Conservation (phyloP, 2,113 vertebrate genomes). For the Chinchilla lanigera region DNA sequence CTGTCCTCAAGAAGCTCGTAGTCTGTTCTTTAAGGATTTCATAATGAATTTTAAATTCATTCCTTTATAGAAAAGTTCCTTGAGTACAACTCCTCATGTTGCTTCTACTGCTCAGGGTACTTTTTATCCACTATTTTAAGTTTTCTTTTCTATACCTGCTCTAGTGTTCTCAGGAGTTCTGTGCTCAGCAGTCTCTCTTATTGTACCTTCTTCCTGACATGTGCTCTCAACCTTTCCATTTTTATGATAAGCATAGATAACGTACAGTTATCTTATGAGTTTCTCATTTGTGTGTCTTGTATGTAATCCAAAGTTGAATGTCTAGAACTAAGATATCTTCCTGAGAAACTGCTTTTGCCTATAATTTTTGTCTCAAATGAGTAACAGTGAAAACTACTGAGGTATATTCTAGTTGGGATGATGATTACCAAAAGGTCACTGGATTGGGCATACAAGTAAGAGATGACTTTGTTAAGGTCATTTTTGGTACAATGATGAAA, state of each 20-base stretch:
- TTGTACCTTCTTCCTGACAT: background rate
- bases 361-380: background rate
- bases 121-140: background rate
- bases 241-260: constrained; percentile 29
- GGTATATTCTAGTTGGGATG: background rate
- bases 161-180: background rate
- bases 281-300: background rate
- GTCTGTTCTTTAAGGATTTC: constrained; percentile 21
- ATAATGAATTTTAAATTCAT: background rate
- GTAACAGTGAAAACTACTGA: background rate
- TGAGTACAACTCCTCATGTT: background rate
- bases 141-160: background rate
- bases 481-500: constrained; percentile 13
- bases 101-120: background rate
- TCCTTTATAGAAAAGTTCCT: constrained; percentile 37
- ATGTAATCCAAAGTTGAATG: background rate
- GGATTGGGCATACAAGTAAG: background rate
- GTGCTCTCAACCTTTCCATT: background rate
- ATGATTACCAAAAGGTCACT: background rate
- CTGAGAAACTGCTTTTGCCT: background rate
- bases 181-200: constrained; percentile 21
- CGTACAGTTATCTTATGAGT: background rate
- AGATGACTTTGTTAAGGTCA: constrained; percentile 20
- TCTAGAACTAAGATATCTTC: background rate
- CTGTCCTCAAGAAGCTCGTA: background rate